phyloP scores from a whole-genome alignment of 2,113 vertebrate species.

The Propithecus coquereli region DNA sequence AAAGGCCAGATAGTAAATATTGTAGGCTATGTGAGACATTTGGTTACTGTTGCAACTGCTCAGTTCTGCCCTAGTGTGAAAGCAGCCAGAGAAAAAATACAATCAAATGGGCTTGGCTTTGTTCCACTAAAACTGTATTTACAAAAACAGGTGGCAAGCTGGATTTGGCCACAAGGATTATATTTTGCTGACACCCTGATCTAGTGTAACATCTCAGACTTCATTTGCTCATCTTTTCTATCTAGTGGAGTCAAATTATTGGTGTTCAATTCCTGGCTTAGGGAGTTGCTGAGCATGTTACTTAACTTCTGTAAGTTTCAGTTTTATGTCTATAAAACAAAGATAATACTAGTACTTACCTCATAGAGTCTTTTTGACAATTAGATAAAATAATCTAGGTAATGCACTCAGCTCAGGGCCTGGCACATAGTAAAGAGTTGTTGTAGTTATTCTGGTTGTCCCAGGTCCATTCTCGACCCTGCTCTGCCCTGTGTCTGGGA shows the following conservation, averaged over 20 bases:
- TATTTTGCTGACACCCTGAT: background rate
- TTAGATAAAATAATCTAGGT: background rate
- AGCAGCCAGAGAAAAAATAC: background rate
- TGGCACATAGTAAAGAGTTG: background rate
- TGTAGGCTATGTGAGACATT: background rate
- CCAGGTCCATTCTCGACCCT: background rate
- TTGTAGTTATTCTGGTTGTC: background rate
- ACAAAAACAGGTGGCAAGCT: background rate
- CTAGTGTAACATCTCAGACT: background rate
- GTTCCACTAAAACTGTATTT: conserved; percentile 25
- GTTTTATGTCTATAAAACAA: background rate
- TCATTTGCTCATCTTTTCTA: background rate
- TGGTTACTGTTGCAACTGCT: background rate
- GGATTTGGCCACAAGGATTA: background rate
- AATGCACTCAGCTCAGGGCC: background rate
- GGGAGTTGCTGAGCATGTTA: background rate
- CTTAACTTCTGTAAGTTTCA: background rate
- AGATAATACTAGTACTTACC: background rate
- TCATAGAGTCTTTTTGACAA: background rate
- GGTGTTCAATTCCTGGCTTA: background rate
- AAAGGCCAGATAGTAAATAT: background rate
- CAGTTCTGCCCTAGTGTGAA: background rate
- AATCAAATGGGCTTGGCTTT: background rate
- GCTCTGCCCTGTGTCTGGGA: background rate
- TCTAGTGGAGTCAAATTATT: background rate